Conservation (phyloP, 1,140 invertebrate species). For the Elymnias hypermnestra region DNA sequence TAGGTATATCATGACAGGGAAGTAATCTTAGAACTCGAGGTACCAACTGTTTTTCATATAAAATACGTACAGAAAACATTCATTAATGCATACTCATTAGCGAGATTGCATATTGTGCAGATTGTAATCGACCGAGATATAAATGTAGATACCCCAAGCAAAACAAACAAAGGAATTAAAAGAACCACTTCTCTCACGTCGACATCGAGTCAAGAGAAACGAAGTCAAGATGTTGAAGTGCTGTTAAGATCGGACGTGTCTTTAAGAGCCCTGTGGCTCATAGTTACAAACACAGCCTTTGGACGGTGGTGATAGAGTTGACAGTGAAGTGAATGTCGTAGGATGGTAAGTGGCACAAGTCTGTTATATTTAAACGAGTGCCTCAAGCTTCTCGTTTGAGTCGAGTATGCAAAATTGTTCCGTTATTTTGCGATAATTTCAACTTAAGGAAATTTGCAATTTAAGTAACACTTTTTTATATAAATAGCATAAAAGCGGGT, state of each 20-base stretch:
- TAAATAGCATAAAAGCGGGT: no score
- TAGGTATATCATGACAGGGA: no score
- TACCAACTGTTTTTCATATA: no score
- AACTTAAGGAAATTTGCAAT: no score
- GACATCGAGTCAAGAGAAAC: conserved; percentile 1
- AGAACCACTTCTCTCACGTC: conserved; percentile 2
- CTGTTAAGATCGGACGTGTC: conserved; percentile 6
- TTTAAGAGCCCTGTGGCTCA: neutral
- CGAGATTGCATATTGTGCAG: no score
- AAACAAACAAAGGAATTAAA: conserved; percentile 7
- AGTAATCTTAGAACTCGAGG: no score
- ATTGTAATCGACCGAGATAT: no score
- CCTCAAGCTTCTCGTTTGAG: neutral
- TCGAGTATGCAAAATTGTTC: conserved; percentile 3
- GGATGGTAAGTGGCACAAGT: no score
- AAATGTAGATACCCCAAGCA: neutral
- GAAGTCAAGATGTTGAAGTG: conserved; percentile 11
- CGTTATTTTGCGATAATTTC: no score
- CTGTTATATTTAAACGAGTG: neutral
- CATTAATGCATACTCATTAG: no score
- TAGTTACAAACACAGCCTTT: neutral
- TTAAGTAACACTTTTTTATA: no score
- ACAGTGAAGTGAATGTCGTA: neutral
- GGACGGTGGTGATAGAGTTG: neutral
- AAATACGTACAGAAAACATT: no score